phyloP scores from a whole-genome alignment of 2,797 vertebrate genomes.

The Argentina silus region DNA sequence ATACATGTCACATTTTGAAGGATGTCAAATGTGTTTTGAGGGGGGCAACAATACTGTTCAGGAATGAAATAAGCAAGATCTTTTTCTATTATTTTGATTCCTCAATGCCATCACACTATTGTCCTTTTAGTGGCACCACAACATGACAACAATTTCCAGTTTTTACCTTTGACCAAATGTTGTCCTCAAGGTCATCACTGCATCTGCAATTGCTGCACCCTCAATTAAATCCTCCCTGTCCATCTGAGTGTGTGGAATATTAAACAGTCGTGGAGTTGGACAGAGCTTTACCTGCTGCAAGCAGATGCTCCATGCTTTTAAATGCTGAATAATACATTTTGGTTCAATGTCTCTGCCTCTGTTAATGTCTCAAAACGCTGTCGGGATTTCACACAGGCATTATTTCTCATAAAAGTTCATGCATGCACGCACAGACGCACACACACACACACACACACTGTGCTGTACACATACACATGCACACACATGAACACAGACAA shows the following conservation, averaged over 20 bases:
- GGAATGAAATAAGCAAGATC: background rate
- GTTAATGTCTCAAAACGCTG: conserved; percentile 69
- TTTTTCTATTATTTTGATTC: background rate
- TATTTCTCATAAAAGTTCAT: conserved; percentile 66
- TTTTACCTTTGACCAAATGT: conserved; percentile 29
- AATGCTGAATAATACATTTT: conserved; percentile 76
- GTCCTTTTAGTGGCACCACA: background rate
- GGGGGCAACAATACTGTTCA: background rate
- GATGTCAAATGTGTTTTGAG: conserved; percentile 56
- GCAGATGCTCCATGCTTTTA: conserved; percentile 74
- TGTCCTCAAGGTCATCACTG: conserved; percentile 44
- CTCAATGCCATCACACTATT: background rate
- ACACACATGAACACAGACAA: conserved; percentile 1
- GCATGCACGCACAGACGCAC: conserved; percentile 21
- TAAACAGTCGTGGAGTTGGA: conserved; percentile 67
- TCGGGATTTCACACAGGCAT: conserved; percentile 53
- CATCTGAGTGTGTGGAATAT: conserved; percentile 70
- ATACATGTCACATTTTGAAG: conserved; percentile 66
- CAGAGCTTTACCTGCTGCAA: conserved; percentile 64
- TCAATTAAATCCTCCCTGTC: conserved; percentile 56
- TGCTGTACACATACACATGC: background rate
- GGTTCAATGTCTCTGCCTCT: conserved; percentile 71
- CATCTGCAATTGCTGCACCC: conserved; percentile 33
- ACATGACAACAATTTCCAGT: background rate
- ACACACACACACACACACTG: background rate